Conservation (phyloP, 2,888 invertebrate species). For the Oligia fasciuncula region DNA sequence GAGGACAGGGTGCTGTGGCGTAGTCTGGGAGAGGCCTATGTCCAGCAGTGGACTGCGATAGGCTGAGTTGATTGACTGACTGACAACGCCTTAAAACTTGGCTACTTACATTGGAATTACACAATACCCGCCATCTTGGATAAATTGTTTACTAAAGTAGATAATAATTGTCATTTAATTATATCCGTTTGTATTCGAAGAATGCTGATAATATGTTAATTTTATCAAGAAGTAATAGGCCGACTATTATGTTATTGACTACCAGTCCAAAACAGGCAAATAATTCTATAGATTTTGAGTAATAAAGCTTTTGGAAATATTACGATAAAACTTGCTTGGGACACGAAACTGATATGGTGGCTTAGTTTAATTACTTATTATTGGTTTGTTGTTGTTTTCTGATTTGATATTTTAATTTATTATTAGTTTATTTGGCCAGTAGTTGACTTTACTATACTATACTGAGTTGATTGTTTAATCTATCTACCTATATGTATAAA, state of each 20-base stretch:
- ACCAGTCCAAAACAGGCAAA: slow-evolving; percentile 31
- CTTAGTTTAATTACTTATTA: slow-evolving; percentile 8
- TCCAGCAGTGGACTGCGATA: too few relatives aligned
- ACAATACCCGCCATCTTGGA: slow-evolving; percentile 11
- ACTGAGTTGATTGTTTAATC: neutral
- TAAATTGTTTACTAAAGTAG: slow-evolving; percentile 22
- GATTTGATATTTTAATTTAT: neutral
- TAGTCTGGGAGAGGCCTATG: too few relatives aligned
- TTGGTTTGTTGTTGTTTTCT: slow-evolving; percentile 5
- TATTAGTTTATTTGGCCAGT: neutral
- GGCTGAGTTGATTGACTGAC: too few relatives aligned
- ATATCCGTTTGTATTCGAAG: slow-evolving; percentile 49
- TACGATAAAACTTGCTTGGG: slow-evolving; percentile 13
- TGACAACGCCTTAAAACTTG: neutral
- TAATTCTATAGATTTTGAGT: slow-evolving; percentile 34
- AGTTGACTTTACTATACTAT: neutral
- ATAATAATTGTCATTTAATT: slow-evolving; percentile 53
- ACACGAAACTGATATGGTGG: neutral
- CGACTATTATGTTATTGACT: slow-evolving; percentile 42
- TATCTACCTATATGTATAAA: too few relatives aligned
- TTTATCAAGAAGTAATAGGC: slow-evolving; percentile 44
- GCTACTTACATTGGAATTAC: slow-evolving; percentile 10
- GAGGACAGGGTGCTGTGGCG: too few relatives aligned
- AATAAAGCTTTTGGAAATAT: slow-evolving; percentile 26
- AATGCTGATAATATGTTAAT: slow-evolving; percentile 56